These are phyloP conservation scores for Bimastos eiseni DNA, from an alignment of 2,888 invertebrate species.

Conservation along the genomic window DNA sequence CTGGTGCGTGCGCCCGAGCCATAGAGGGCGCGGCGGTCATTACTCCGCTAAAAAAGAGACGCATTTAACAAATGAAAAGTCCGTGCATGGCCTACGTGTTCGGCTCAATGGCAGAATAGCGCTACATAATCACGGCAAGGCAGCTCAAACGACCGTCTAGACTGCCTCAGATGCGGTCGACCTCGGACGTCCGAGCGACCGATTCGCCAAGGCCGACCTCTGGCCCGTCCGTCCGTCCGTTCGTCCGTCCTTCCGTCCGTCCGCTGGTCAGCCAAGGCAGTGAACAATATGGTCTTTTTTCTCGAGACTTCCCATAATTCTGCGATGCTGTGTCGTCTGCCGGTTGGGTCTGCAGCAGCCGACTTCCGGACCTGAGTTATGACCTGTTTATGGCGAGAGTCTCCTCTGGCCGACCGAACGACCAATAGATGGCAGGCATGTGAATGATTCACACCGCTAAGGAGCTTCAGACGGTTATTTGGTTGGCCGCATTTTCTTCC, in stretches of 20 bases:
- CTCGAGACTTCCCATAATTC: neutral
- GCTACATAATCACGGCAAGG: neutral
- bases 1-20: too few relatives aligned
- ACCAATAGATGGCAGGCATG: neutral
- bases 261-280: neutral
- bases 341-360: neutral
- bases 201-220: neutral
- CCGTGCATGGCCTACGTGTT: neutral
- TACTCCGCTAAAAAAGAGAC: neutral
- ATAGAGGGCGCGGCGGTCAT: neutral
- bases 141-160: neutral
- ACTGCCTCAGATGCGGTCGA: neutral
- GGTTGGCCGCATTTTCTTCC: too few relatives aligned
- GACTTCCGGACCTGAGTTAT: slow-evolving; percentile 13
- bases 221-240: neutral
- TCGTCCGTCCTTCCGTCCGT: neutral
- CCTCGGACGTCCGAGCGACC: neutral
- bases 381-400: neutral
- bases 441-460: neutral
- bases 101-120: neutral
- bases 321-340: neutral
- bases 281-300: neutral
- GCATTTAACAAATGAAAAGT: neutral
- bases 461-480: neutral
- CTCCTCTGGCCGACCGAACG: neutral